Conservation (phyloP, 2,113 vertebrate genomes). For the Ranitomeya imitator region DNA sequence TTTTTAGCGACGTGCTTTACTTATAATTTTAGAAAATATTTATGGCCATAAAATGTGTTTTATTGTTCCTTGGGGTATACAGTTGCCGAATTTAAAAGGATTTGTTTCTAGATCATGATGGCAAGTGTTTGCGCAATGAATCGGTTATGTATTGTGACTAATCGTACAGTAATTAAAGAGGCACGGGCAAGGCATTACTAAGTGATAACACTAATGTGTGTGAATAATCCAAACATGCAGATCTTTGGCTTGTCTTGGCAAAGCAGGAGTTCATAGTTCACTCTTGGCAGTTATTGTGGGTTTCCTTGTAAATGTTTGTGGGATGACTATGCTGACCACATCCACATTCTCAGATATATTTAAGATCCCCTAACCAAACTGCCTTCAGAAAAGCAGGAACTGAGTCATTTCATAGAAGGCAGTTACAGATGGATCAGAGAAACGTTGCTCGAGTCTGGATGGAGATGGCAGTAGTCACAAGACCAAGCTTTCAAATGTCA, state of each 20-base stretch:
- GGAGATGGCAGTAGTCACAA: constrained; percentile 44
- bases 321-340: constrained; percentile 98
- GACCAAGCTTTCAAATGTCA: constrained; percentile 8
- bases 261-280: constrained; percentile 73
- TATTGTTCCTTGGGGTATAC: background rate
- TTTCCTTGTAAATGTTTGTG: constrained; percentile 96
- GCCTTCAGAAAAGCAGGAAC: constrained; percentile 85
- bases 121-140: background rate
- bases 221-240: constrained; percentile 52
- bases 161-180: background rate
- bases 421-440: constrained; percentile 70
- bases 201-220: constrained; percentile 19
- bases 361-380: constrained; percentile 83
- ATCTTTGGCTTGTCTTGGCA: constrained; percentile 71
- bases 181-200: background rate
- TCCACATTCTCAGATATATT: constrained; percentile 88
- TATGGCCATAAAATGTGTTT: background rate
- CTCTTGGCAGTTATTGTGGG: constrained; percentile 95
- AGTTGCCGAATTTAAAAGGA: background rate
- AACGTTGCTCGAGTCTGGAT: constrained; percentile 61
- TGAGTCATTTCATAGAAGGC: constrained; percentile 85
- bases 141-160: background rate
- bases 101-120: background rate
- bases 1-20: background rate
- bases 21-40: constrained; percentile 1